These are phyloP conservation scores for Synanthedon formicaeformis DNA, from an alignment of 2,888 invertebrate species.

Conservation along the genomic window DNA sequence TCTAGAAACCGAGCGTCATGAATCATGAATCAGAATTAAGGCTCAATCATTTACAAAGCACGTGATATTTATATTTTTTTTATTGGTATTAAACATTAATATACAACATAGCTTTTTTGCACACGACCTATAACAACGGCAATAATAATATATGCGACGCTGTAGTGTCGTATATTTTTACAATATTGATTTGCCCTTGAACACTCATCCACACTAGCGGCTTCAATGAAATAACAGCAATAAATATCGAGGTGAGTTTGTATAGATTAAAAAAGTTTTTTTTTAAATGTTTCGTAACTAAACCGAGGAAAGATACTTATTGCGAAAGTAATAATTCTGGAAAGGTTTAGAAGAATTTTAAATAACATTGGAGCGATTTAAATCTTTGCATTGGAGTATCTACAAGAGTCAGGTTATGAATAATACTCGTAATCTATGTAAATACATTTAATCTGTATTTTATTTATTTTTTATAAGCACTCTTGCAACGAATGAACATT, in stretches of 20 bases:
- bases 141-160: conserved; percentile 19
- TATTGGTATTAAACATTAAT: neutral
- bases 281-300: too few species aligned
- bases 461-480: too few species aligned
- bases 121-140: conserved; percentile 6
- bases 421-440: too few species aligned
- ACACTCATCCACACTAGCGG: conserved; percentile 12
- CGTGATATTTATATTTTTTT: neutral
- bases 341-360: too few species aligned
- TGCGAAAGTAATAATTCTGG: too few species aligned
- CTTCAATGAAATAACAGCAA: conserved; percentile 12
- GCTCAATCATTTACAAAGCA: neutral
- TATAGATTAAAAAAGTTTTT: too few species aligned
- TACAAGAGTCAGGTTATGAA: too few species aligned
- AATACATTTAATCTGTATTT: too few species aligned
- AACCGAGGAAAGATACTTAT: too few species aligned
- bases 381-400: too few species aligned
- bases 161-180: conserved; percentile 15
- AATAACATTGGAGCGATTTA: too few species aligned
- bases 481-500: too few species aligned
- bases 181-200: conserved; percentile 40
- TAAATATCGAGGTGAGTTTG: conserved; percentile 8
- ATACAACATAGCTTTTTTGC: conserved; percentile 7
- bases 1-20: neutral
- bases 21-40: neutral